Conservation (phyloP, 35 echinoderm and acorn worm genomes). For the Lytechinus variegatus region DNA sequence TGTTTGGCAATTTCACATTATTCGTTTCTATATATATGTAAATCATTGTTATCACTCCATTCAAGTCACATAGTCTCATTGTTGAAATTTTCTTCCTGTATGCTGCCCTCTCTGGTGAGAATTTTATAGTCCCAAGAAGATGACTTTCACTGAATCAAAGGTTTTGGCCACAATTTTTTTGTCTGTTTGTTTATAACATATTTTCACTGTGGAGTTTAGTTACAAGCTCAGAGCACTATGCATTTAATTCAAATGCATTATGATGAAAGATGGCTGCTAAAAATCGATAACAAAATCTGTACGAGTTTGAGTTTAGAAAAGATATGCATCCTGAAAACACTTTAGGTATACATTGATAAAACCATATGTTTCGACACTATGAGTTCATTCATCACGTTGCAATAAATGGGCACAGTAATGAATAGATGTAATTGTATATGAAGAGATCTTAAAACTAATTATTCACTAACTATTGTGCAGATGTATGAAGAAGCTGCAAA, state of each 20-base stretch:
- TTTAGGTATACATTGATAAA: background rate
- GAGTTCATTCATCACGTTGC: background rate
- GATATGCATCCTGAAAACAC: background rate
- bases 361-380: background rate
- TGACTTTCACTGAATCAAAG: background rate
- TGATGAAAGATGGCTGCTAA: too few relatives aligned
- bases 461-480: background rate
- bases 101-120: background rate
- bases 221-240: too few relatives aligned
- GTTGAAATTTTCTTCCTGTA: background rate
- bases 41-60: background rate
- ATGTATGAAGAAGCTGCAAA: slow-evolving; percentile 36
- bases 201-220: background rate
- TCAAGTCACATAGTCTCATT: background rate
- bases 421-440: background rate
- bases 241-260: too few relatives aligned
- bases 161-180: background rate
- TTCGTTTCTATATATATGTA: background rate
- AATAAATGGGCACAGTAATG: slow-evolving; percentile 41
- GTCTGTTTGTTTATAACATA: background rate
- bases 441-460: background rate
- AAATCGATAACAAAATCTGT: background rate
- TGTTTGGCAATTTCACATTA: background rate
- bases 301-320: background rate
- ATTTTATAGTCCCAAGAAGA: background rate